Percentiles rank a stretch among this genome's conserved stretches.
Conservation (phyloP, 1,140 invertebrate species). For the Neelides sp. region DNA sequence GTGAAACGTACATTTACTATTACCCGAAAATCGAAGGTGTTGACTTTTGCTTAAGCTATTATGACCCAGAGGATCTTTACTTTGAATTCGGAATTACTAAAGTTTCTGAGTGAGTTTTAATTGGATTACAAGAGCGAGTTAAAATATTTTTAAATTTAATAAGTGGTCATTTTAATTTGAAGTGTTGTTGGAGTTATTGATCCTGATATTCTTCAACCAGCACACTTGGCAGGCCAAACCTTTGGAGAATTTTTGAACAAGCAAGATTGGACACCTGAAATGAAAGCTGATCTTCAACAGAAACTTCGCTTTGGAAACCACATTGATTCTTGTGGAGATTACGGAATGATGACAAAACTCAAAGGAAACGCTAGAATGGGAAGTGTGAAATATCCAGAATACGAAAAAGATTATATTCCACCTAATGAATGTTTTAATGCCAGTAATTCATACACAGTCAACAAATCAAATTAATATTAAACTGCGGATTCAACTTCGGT, state of each 20-base stretch:
- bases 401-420: not conserved
- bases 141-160: too few species aligned
- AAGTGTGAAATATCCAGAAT: constrained; percentile 1
- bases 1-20: constrained; percentile 9
- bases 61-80: not conserved
- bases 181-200: not conserved
- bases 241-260: not conserved
- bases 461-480: too few species aligned
- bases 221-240: constrained; percentile 1
- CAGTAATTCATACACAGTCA: too few species aligned
- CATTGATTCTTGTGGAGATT: too few species aligned
- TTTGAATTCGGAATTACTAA: constrained; percentile 8
- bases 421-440: not conserved
- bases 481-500: too few species aligned
- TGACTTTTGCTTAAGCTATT: constrained; percentile 8
- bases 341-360: too few species aligned
- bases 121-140: too few species aligned
- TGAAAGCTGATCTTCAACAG: constrained; percentile 1
- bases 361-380: too few species aligned
- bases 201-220: not conserved
- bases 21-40: constrained; percentile 1
- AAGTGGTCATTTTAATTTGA: too few species aligned
- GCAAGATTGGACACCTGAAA: constrained; percentile 3
- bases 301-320: not conserved
- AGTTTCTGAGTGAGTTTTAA: not conserved